These are phyloP conservation scores for Sebastolobus alascanus DNA, from an alignment of 2,797 vertebrate genomes.

Conservation along the genomic window DNA sequence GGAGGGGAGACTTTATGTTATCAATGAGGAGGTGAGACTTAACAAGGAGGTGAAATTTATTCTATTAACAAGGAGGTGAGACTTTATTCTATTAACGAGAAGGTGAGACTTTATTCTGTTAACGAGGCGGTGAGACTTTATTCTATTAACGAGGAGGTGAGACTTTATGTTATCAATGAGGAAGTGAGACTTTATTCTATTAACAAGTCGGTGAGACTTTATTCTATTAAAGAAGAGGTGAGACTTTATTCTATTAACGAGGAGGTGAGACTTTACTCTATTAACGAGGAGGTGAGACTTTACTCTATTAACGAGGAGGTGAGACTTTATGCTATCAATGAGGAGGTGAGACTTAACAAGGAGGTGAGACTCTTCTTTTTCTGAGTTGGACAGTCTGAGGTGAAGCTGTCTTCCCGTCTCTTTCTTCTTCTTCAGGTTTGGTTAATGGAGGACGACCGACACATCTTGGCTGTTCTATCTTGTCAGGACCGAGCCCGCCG, in stretches of 20 bases:
- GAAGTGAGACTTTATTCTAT: not conserved
- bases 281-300: not conserved
- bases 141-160: not conserved
- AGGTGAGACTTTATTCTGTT: not conserved
- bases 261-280: not conserved
- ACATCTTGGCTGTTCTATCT: constrained; percentile 85
- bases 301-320: not conserved
- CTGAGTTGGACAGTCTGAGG: not conserved
- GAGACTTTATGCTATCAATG: not conserved
- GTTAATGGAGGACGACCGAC: constrained; percentile 88
- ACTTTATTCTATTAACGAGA: not conserved
- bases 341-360: not conserved
- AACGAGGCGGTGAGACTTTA: not conserved
- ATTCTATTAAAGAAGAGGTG: not conserved
- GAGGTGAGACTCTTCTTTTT: not conserved
- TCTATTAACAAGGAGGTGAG: no score
- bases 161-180: not conserved
- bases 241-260: not conserved
- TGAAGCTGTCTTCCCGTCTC: not conserved
- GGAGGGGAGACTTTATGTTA: not conserved
- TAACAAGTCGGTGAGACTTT: not conserved
- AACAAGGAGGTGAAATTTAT: no score
- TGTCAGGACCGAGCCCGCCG: constrained; percentile 79
- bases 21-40: no score
- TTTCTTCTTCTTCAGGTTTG: constrained; percentile 76